Percentiles rank a stretch among this genome's conserved stretches.
Evolutionary conservation across 2,797 vertebrate genomes (phyloP).

Genomic region (Todus mexicanus): DNA sequence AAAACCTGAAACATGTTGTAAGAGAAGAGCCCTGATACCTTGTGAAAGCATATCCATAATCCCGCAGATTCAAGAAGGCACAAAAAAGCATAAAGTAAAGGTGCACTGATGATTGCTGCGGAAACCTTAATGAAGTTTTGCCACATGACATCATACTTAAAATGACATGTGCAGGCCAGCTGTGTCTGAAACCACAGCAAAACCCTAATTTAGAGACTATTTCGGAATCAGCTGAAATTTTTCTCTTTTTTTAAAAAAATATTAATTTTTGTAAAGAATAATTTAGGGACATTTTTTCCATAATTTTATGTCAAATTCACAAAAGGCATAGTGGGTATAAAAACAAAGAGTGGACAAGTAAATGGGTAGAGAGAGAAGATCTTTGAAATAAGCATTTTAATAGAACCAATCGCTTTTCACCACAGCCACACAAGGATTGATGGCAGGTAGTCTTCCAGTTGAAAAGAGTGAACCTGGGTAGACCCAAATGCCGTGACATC

Average conservation of each 20-base stretch:
- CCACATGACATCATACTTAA: not conserved
- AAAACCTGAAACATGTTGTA: not conserved
- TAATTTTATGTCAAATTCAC: not conserved
- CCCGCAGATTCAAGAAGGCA: not conserved
- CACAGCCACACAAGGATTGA: not conserved
- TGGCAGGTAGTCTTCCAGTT: not conserved
- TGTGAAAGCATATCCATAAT: not conserved
- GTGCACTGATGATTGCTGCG: accelerated
- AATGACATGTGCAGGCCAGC: not conserved
- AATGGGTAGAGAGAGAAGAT: not conserved
- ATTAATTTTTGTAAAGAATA: not conserved
- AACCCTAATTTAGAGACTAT: not conserved
- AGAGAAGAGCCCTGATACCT: not conserved
- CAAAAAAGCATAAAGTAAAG: not conserved
- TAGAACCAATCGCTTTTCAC: not conserved
- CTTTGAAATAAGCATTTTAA: not conserved
- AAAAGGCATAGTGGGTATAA: not conserved
- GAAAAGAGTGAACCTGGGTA: not conserved
- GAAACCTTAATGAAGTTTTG: not conserved
- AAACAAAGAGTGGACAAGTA: not conserved
- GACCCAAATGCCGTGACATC: not conserved
- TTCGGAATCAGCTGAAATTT: not conserved
- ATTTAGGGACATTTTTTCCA: not conserved
- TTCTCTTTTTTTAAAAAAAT: not conserved
- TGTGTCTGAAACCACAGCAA: not conserved